phyloP scores from a whole-genome alignment of 2,888 invertebrate species.

The Cerceris ruficornis region DNA sequence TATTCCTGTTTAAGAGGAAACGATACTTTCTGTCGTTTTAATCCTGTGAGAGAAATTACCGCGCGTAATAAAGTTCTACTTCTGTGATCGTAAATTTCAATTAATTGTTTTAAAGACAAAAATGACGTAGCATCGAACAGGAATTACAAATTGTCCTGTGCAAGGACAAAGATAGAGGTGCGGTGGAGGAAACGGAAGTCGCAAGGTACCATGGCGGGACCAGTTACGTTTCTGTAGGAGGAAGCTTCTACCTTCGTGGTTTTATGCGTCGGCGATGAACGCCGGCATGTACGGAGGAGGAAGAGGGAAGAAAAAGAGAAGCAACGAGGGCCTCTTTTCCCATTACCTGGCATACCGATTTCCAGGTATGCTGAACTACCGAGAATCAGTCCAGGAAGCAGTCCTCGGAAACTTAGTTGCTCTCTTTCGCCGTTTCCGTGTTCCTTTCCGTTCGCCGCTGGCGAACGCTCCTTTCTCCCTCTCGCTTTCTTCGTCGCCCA shows the following conservation, averaged over 20 bases:
- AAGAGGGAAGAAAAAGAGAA: constrained; percentile 36
- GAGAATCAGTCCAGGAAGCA: constrained; percentile 57
- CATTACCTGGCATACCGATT: constrained; percentile 52
- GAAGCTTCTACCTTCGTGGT: constrained; percentile 37
- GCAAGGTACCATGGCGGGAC: constrained; percentile 1
- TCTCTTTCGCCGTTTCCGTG: constrained; percentile 28
- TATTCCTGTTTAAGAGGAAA: no score
- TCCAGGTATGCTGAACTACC: constrained; percentile 48
- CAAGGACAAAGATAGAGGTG: no score
- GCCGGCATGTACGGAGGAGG: constrained; percentile 12
- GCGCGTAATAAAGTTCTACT: no score
- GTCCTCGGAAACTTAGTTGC: constrained; percentile 30
- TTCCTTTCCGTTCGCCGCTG: constrained; percentile 7
- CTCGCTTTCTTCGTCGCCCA: constrained; percentile 14
- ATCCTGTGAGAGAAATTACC: no score
- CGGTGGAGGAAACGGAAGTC: no score
- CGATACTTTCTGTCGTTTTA: no score
- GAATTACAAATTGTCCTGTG: no score
- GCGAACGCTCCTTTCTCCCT: not conserved
- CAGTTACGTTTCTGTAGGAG: constrained; percentile 46
- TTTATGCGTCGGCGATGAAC: constrained; percentile 42
- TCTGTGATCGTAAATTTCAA: no score
- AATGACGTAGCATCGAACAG: no score
- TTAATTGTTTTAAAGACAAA: no score
- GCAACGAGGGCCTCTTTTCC: constrained; percentile 45